phyloP scores from a whole-genome alignment of 2,797 vertebrate species.

The Tympanoctomys barrerae region DNA sequence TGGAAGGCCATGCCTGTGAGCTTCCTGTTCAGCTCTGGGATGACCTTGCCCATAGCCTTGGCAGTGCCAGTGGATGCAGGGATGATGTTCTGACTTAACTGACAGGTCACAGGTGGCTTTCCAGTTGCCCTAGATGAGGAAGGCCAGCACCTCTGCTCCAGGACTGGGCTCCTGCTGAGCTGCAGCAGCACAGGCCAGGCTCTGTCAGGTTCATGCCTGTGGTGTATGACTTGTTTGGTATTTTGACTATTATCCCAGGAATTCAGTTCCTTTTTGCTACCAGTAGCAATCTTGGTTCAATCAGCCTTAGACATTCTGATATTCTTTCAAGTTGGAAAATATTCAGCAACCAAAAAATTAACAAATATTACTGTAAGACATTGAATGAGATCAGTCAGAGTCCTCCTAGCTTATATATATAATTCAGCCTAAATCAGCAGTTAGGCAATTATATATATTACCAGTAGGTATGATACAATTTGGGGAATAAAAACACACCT shows the following conservation, averaged over 20 bases:
- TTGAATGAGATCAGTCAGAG: constrained; percentile 46
- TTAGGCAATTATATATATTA: background rate
- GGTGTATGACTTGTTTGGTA: background rate
- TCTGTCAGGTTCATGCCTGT: background rate
- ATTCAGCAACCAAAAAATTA: background rate
- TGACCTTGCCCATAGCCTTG: too few relatives aligned
- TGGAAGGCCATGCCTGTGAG: too few relatives aligned
- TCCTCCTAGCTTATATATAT: background rate
- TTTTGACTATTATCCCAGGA: background rate
- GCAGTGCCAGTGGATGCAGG: too few relatives aligned
- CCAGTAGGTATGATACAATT: background rate
- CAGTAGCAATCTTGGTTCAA: background rate
- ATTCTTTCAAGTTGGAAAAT: background rate
- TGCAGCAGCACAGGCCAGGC: background rate
- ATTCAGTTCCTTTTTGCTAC: background rate
- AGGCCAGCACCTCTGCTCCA: too few relatives aligned
- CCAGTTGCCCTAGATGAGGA: background rate
- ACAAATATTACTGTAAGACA: constrained; percentile 2
- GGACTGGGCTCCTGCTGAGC: background rate
- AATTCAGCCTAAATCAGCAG: constrained; percentile 30
- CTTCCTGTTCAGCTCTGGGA: too few relatives aligned
- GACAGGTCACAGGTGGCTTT: background rate
- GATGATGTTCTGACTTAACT: too few relatives aligned
- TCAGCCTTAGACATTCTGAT: background rate
- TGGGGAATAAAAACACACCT: background rate